Evolutionary conservation across 2,888 invertebrate species (phyloP).

Genomic region (Micoletzkya japonica): DNA sequence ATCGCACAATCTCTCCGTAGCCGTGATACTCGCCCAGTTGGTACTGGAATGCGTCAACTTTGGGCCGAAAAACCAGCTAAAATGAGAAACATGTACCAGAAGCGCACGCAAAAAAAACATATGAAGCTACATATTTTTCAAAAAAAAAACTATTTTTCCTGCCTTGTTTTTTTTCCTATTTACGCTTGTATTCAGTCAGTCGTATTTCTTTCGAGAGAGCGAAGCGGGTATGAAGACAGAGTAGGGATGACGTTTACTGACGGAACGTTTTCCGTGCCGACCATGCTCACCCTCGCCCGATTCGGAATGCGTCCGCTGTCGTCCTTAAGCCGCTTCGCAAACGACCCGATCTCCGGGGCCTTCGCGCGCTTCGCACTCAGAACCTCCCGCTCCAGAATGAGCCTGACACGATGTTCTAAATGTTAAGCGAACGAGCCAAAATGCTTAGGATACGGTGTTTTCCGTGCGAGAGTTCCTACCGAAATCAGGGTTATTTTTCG

Average conservation of each 20-base stretch:
- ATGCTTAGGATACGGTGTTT: too few relatives aligned
- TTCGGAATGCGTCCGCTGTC: conserved; percentile 37
- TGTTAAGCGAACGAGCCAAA: too few relatives aligned
- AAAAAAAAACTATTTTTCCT: neutral
- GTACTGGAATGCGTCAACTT: conserved; percentile 36
- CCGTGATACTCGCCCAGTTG: conserved; percentile 58
- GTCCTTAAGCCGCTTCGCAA: conserved; percentile 41
- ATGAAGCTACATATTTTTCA: neutral
- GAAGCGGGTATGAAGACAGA: too few relatives aligned
- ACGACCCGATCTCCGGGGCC: conserved; percentile 28
- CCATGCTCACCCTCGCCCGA: conserved; percentile 39
- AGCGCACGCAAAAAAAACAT: too few relatives aligned
- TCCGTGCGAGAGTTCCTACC: too few relatives aligned
- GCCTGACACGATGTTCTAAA: conserved; percentile 35
- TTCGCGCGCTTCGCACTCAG: conserved; percentile 27
- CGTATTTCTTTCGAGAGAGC: neutral
- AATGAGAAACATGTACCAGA: too few relatives aligned
- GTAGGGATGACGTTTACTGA: too few relatives aligned
- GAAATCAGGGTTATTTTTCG: too few relatives aligned
- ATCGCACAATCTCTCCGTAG: conserved; percentile 55
- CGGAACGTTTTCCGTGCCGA: too few relatives aligned
- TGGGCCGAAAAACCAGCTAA: neutral
- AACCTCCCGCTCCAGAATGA: conserved; percentile 56
- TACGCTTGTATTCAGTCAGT: neutral
- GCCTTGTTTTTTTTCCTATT: neutral